Evolutionary conservation across 2,888 invertebrate species (phyloP), one percentile per base, ranked within the genome.

Genomic region (Acleris laterana): DNA sequence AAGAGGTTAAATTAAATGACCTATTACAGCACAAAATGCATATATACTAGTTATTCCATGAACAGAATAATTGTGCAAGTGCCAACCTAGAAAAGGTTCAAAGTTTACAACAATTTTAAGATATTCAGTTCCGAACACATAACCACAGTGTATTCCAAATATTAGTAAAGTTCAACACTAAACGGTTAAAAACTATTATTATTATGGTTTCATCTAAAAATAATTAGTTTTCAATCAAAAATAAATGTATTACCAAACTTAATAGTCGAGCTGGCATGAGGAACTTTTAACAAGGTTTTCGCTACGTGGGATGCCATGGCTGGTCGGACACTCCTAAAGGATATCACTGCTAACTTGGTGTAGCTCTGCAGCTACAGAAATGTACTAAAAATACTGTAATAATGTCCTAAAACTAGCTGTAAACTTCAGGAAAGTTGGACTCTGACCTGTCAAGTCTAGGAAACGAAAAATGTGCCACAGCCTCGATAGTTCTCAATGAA

Each of bases 281-380:
- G 78, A 42, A 84, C 84, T 84, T 91, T 92, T 63, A 87, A 67
- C 60, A 93, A 74, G 53, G 88, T 84, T 85, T 91, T 93, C 46
- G 92, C 87, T 74, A 92, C 82, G 79, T 92, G 90, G 49, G 92
- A 88, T 73, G 92, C 92, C 92, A 93, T 93, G 68, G 68, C 76
- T 83, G 73, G 69, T 69, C 69, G 69, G 69, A 76, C 63, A 74
- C 70, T 71, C 70, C 62, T 70, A 70, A 71, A 62, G 69, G 64
- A 69, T 70, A 72, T 71, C 69, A 74, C 74, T 75, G 69, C 72
- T 70, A 69, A 74, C 69, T 71, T 71, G 62, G 64, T 68, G 60
- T 70, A 74, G 68, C 72, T 71, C 79, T 81, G 78, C 52, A 83
- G 81, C 71, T 80, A 79, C 48, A 65, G 67, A 71, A 62, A 68